These are phyloP conservation scores for Micoletzkya japonica DNA, from an alignment of 2,888 invertebrate species.

Conservation along the genomic window DNA sequence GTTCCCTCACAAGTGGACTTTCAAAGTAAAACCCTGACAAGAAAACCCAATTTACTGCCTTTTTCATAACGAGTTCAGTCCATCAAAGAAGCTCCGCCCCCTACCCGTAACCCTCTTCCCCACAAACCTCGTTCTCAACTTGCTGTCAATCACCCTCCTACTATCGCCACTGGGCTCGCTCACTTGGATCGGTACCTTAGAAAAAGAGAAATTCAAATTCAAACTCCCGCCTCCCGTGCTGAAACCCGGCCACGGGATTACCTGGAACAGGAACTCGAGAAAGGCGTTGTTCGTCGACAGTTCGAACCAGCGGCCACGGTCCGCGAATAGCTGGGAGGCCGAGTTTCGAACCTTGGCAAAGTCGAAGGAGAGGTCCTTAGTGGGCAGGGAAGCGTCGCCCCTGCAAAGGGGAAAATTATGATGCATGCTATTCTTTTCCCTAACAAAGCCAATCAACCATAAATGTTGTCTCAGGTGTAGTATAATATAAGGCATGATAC, in stretches of 20 bases:
- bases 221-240: neutral
- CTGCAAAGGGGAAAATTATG: constrained; percentile 31
- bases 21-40: no score
- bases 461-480: neutral
- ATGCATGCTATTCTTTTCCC: constrained; percentile 9
- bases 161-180: constrained; percentile 89
- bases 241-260: constrained; percentile 39
- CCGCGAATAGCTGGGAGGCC: constrained; percentile 39
- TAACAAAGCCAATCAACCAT: no score
- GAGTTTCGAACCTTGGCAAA: constrained; percentile 81
- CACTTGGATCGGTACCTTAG: constrained; percentile 88
- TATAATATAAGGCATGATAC: neutral
- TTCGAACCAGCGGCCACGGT: constrained; percentile 76
- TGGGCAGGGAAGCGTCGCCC: constrained; percentile 72
- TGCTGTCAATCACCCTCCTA: constrained; percentile 90
- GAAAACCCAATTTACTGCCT: no score
- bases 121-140: constrained; percentile 86
- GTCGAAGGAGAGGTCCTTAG: constrained; percentile 89
- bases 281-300: constrained; percentile 85
- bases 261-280: constrained; percentile 77
- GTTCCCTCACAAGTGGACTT: no score
- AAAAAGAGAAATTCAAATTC: neutral
- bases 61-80: no score
- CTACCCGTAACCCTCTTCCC: constrained; percentile 65
- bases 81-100: no score